Evolutionary conservation across 2,113 vertebrate genomes (phyloP), one percentile per base, ranked within the genome.

Genomic region (Eublepharis macularius): DNA sequence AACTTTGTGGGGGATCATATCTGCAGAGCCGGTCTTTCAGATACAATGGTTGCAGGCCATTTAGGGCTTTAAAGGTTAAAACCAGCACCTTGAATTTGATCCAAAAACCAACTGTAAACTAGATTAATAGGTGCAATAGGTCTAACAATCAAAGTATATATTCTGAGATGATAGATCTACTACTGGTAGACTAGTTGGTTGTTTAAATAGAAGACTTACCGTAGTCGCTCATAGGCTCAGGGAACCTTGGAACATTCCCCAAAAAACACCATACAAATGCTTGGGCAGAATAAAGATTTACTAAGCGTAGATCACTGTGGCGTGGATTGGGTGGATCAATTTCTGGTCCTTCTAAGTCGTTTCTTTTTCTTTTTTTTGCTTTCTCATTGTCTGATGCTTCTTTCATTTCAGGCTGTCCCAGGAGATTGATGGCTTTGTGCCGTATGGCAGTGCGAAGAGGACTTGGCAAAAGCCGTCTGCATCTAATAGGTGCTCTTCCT

Each of bases 381-480:
- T 19, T 70, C 49, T 70, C 11, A 29, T 11, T 86, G 57, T 75
- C 54, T 57, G 24, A 54, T 36, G 49, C 74, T 75, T 84, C 14
- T 41, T 79, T 43, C 74, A 16, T 81, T 84, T 77, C 92, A 99
- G 98, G 96, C 92, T 49, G 72, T 66, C 94, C 98, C 72, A 95
- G 94, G 72, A 95, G 96, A 86, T 92, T 99, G 94, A 96, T 97
- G 63, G 92, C 95, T 69, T 83, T 97, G 91, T 98, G 98, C 93
- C 98, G 98, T n/a, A 96, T 99, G 88, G 81, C 95, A 21, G 97
- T 98, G 49, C 96, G 98, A 68, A 96, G 94, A 93, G 87, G 92
- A 1, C 95, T 99, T 81, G 98, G 98, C 88, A 99, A 99, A 93
- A 68, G 87, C n/a, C 97, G 97, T 2, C 95, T 99, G 29, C 94